Conservation (phyloP, 2,113 vertebrate species). For the Prionailurus viverrinus region DNA sequence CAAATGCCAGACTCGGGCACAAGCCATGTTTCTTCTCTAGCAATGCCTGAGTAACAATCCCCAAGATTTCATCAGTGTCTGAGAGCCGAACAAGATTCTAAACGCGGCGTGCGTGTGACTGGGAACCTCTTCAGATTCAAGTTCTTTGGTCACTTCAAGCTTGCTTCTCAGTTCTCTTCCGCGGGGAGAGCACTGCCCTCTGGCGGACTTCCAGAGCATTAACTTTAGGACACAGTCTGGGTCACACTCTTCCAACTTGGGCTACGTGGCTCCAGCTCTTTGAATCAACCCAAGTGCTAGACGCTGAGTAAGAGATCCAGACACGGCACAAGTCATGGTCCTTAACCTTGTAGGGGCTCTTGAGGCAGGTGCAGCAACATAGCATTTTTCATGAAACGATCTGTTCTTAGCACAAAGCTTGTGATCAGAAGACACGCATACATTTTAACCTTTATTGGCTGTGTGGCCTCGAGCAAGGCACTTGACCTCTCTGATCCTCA, state of each 20-base stretch:
- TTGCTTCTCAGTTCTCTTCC: not conserved
- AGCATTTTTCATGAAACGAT: not conserved
- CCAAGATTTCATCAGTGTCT: not conserved
- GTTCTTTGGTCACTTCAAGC: not conserved
- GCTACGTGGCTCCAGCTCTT: not conserved
- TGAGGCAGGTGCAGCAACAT: not conserved
- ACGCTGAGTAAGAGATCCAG: not conserved
- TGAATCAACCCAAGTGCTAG: not conserved
- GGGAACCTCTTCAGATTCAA: not conserved
- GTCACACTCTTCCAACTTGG: not conserved
- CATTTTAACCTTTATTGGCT: not conserved
- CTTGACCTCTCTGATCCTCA: not conserved
- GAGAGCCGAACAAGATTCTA: not conserved
- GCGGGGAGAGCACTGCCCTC: slow-evolving; percentile 68
- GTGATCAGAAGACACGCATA: not conserved
- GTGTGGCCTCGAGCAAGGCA: not conserved
- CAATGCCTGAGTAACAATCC: not conserved
- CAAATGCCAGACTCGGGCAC: not conserved
- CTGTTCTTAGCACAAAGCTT: not conserved
- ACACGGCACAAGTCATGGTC: not conserved
- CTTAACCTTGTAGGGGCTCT: not conserved
- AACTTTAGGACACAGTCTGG: not conserved
- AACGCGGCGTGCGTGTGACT: not conserved
- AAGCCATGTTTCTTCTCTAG: not conserved
- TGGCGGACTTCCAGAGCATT: slow-evolving; percentile 45